Base-by-base conservation (phyloP, 2,888 invertebrate species). In the Pterostichus madidus region DNA sequence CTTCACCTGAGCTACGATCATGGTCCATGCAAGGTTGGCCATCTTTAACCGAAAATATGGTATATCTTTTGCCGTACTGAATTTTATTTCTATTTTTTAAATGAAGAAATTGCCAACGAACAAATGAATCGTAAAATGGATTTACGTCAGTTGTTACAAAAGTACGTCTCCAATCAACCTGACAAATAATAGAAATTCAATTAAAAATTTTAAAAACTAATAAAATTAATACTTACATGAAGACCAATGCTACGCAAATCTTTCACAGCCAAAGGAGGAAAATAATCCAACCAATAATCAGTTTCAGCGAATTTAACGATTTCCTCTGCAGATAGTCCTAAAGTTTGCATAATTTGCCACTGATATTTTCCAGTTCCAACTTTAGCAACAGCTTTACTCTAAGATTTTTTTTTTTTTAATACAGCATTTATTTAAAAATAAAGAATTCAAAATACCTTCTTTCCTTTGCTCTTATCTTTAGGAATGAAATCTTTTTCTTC, bases 11-110 rank as follows among this genome's bases (percentile, higher is more conserved):
- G 53, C 97, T 95, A 86, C 99, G 93, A 90, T 99, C 99, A 89
- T 99, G 99, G 90, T 99, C 99, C 99, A 99, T 99, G 89, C 99
- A 99, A 0, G 99, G 99, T 89, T 99, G 99, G 7, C 95, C 95
- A 90, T 99, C 99, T 87, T 96, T 94, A 0, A 99, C 98, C 0
- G 99, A 99, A 90, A 94, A 99, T 85, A 99, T 96, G 0, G 99
- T 98, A 88, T 99, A 96, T 5, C 99, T 93, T 91, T 99, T 99
- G 15, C 99, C 99, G 91, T 97, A 99, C 91, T 97, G 95, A 35
- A 99, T 94, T 91, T 98, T 98, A 84, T 97, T 96, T 68, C 95
- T 93, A 84, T 94, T 94, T 88, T 94, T 97, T 31, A 99, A 91
- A 85, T 95, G 95, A 83, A 95, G 90, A 89, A 97, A 99, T 90